Conservation (phyloP, 1,140 invertebrate genomes). For the Papilio machaon region DNA sequence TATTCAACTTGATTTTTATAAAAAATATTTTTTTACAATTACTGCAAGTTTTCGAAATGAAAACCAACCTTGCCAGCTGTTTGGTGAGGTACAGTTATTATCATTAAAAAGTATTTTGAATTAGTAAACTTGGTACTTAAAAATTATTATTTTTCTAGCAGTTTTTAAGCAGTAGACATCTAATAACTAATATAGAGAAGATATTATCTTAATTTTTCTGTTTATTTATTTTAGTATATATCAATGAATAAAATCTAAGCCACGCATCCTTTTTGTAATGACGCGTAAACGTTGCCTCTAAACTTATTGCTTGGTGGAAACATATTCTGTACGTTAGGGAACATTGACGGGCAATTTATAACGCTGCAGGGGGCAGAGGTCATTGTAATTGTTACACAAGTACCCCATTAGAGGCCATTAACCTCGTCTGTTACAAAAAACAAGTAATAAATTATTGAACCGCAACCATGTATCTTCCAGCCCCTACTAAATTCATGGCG, state of each 20-base stretch:
- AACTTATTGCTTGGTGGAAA: not conserved
- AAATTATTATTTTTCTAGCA: no score
- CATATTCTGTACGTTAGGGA: constrained; percentile 34
- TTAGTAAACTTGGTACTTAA: no score
- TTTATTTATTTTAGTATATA: no score
- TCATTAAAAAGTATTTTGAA: not conserved
- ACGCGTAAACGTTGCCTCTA: not conserved
- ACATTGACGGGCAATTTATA: constrained; percentile 48
- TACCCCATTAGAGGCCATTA: constrained; percentile 63
- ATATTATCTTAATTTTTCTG: no score
- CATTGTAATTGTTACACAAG: constrained; percentile 56
- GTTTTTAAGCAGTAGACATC: no score
- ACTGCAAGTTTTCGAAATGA: not conserved
- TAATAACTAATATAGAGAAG: no score
- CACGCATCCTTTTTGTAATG: not conserved
- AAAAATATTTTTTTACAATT: not conserved
- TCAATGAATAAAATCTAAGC: not conserved
- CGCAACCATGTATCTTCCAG: constrained; percentile 58
- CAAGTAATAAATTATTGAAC: constrained; percentile 61
- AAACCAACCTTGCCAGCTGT: not conserved
- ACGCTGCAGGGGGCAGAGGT: constrained; percentile 46
- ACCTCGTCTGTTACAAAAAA: constrained; percentile 60
- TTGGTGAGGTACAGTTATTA: not conserved
- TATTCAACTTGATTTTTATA: constrained; percentile 3
- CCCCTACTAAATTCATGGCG: constrained; percentile 58